A percentile compares a stretch with the other conserved stretches of the same genome.
phyloP scores from a whole-genome alignment of 2,113 vertebrate genomes.

The Vidua chalybeata region DNA sequence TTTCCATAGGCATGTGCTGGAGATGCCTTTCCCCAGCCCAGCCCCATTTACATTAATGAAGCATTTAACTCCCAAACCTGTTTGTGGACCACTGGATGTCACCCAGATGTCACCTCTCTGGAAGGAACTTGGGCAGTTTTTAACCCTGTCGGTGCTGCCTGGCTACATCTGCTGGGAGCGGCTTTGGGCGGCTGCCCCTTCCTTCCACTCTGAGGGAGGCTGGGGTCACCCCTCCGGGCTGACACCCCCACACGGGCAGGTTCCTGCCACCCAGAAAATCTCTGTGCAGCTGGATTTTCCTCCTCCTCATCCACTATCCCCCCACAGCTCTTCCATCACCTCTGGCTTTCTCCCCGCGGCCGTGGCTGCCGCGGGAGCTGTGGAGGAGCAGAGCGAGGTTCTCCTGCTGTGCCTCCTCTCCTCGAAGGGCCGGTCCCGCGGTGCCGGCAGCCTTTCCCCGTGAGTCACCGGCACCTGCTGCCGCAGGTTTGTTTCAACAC shows the following conservation, averaged over 20 bases:
- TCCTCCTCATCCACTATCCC: not conserved
- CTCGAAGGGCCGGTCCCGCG: fast-evolving
- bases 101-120: not conserved
- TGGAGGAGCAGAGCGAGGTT: not conserved
- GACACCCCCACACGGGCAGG: fast-evolving
- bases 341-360: not conserved
- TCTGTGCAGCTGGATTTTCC: not conserved
- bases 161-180: not conserved
- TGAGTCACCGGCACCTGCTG: conserved; percentile 1
- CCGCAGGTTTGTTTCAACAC: not conserved
- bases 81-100: conserved; percentile 3
- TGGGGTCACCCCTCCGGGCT: not conserved
- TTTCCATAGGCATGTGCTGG: conserved; percentile 28
- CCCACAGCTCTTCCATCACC: not conserved
- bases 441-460: not conserved
- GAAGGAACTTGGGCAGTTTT: not conserved
- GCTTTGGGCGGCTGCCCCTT: not conserved
- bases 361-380: not conserved
- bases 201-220: fast-evolving
- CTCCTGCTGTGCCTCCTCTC: not conserved
- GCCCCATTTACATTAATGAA: conserved; percentile 39
- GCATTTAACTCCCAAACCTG: conserved; percentile 18
- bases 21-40: not conserved
- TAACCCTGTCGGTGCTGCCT: not conserved
- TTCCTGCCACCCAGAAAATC: not conserved